Percentiles rank a stretch among this genome's conserved stretches.
phyloP scores from a whole-genome alignment of 2,113 vertebrate species.

The Epinephelus lanceolatus region DNA sequence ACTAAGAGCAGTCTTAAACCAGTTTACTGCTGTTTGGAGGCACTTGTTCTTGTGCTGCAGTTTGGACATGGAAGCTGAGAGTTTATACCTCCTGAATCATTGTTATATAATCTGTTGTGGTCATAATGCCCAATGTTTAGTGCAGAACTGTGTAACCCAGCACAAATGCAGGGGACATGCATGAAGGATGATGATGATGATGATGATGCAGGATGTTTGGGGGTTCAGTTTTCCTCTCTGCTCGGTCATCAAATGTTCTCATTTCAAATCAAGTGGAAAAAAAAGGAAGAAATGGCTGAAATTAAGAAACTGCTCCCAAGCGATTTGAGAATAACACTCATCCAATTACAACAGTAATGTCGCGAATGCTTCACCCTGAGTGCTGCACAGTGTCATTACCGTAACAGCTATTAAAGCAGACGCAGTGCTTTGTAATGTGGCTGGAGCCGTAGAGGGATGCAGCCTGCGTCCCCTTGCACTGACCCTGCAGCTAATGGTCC shows the following conservation, averaged over 20 bases:
- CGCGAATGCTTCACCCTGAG: slow-evolving; percentile 51
- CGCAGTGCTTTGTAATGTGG: slow-evolving; percentile 51
- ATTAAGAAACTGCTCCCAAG: slow-evolving; percentile 59
- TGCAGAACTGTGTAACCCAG: not conserved
- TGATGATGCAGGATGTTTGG: not conserved
- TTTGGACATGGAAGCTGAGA: not conserved
- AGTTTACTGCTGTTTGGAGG: not conserved
- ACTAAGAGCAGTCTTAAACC: not conserved
- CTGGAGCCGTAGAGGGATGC: slow-evolving; percentile 33
- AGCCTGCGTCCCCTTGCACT: slow-evolving; percentile 47
- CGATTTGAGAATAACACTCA: slow-evolving; percentile 67
- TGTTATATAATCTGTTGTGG: not conserved
- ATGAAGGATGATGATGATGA: slow-evolving; percentile 9
- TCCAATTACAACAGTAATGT: slow-evolving; percentile 69
- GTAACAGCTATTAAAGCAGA: slow-evolving; percentile 59
- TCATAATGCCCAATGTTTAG: not conserved
- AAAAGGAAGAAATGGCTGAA: slow-evolving; percentile 41
- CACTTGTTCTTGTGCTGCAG: too few species aligned
- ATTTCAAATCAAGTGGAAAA: slow-evolving; percentile 32
- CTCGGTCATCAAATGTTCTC: slow-evolving; percentile 25
- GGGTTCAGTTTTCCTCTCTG: slow-evolving; percentile 17
- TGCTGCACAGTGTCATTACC: slow-evolving; percentile 60
- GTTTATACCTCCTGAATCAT: not conserved
- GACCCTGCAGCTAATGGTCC: slow-evolving; percentile 75
- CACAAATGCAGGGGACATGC: not conserved